Evolutionary conservation across 2,888 invertebrate genomes (phyloP).

Genomic region (Eupithecia exiguata): DNA sequence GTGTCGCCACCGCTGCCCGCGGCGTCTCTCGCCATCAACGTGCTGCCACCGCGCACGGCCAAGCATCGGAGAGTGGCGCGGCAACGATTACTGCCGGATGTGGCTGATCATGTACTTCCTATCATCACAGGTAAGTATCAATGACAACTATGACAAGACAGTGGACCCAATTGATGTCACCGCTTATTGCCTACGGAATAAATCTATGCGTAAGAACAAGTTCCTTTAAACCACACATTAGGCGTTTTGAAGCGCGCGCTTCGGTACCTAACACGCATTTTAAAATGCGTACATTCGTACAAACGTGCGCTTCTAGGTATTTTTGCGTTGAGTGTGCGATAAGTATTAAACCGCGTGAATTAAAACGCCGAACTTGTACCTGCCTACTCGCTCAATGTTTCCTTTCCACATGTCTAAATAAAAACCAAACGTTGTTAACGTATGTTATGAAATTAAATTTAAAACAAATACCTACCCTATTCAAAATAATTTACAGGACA

Average conservation of each 20-base stretch:
- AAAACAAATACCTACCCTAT: too few species aligned
- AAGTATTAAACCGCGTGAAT: too few species aligned
- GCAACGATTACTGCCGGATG: slow-evolving; percentile 53
- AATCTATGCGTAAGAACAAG: not conserved
- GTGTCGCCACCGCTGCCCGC: slow-evolving; percentile 70
- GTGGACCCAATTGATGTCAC: not conserved
- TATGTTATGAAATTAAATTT: too few species aligned
- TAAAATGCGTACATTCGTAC: not conserved
- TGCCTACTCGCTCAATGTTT: too few species aligned
- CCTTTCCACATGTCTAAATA: too few species aligned
- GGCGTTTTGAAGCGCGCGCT: not conserved
- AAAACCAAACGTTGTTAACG: too few species aligned
- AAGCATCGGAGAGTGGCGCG: slow-evolving; percentile 56
- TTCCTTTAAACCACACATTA: not conserved
- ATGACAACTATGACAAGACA: too few species aligned
- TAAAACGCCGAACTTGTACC: too few species aligned
- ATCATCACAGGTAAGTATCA: slow-evolving; percentile 63
- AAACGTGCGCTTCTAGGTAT: not conserved
- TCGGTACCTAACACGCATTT: not conserved
- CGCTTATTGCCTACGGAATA: not conserved
- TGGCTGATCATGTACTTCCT: slow-evolving; percentile 61
- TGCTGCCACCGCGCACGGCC: slow-evolving; percentile 65
- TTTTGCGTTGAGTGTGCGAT: not conserved
- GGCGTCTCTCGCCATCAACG: slow-evolving; percentile 63
- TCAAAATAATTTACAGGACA: too few species aligned